Conservation (phyloP, 2,113 vertebrate species). For the Eretmochelys imbricata region DNA sequence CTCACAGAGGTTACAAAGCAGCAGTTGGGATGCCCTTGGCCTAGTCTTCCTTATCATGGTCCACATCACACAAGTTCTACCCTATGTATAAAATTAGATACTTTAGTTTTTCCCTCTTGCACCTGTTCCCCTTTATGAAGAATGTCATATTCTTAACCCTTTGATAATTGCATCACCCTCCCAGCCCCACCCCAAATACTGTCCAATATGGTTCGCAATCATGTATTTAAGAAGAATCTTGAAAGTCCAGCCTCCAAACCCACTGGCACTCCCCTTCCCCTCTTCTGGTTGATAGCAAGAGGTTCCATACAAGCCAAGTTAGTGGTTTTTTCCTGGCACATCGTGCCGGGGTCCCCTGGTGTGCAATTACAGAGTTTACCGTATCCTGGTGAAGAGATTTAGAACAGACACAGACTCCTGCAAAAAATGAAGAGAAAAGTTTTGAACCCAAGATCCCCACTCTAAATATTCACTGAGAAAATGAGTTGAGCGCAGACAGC, state of each 20-base stretch:
- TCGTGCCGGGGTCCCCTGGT: constrained; percentile 9
- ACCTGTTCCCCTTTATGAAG: constrained; percentile 14
- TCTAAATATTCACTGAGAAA: neutral
- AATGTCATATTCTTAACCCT: constrained; percentile 2
- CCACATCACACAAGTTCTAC: neutral
- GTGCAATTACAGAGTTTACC: constrained; percentile 73
- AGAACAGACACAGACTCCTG: constrained; percentile 94
- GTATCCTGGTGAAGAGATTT: constrained; percentile 96
- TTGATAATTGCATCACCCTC: constrained; percentile 39
- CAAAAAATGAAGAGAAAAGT: neutral
- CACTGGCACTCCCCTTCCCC: constrained; percentile 18
- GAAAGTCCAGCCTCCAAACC: constrained; percentile 39
- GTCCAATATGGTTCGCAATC: constrained; percentile 59
- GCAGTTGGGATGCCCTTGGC: constrained; percentile 21
- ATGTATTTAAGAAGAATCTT: constrained; percentile 74
- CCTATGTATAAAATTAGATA: neutral
- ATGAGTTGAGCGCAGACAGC: neutral
- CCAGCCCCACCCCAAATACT: constrained; percentile 52
- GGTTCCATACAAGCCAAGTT: constrained; percentile 53
- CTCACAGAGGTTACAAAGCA: neutral
- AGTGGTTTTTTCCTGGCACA: constrained; percentile 41
- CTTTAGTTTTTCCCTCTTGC: neutral
- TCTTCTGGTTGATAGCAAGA: neutral
- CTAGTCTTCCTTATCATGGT: neutral
- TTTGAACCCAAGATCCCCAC: neutral